Conservation (phyloP, 2,888 invertebrate genomes). For the Trachelus tabidus region DNA sequence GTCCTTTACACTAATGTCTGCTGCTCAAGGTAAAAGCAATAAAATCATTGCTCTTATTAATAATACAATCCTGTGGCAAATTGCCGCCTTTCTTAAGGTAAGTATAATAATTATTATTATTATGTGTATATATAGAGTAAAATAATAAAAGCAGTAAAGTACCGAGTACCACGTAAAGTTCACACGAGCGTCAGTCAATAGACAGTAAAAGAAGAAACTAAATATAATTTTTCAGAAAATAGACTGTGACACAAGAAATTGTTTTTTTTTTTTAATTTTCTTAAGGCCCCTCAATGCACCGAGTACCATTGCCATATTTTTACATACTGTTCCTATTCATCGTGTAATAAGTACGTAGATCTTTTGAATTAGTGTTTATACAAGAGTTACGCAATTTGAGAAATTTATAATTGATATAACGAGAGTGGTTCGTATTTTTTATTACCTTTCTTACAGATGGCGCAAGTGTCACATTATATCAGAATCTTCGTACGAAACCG, state of each 20-base stretch:
- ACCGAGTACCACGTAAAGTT: neutral
- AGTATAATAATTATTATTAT: conserved; percentile 6
- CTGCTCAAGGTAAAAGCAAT: neutral
- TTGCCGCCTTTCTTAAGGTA: neutral
- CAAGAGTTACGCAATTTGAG: neutral
- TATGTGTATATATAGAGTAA: neutral
- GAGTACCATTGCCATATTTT: neutral
- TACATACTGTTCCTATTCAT: neutral
- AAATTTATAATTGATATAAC: neutral
- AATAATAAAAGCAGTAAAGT: neutral
- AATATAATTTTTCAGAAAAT: neutral
- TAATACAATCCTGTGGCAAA: neutral
- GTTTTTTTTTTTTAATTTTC: neutral
- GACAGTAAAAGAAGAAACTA: neutral
- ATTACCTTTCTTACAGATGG: neutral
- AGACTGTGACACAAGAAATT: neutral
- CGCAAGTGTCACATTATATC: neutral
- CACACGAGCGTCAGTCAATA: neutral
- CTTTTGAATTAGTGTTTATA: neutral
- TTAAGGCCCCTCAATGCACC: neutral
- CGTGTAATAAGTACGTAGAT: neutral
- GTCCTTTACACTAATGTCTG: neutral
- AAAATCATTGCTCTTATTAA: neutral
- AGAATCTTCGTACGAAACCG: neutral
- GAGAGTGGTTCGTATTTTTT: neutral